Evolutionary conservation across 1,140 invertebrate species (phyloP).

Genomic region (Aporrectodea caliginosa): DNA sequence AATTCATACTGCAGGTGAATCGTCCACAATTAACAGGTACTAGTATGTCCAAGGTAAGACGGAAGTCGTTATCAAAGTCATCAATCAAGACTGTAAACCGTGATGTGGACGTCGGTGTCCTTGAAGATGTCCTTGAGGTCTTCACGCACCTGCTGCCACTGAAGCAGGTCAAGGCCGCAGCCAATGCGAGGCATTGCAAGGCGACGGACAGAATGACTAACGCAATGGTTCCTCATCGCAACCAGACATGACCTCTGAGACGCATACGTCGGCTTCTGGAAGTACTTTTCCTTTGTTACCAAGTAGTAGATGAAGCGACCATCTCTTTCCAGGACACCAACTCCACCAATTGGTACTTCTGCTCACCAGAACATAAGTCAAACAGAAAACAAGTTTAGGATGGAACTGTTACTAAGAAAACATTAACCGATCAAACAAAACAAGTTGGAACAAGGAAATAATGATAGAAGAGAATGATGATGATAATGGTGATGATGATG

Average conservation of each 20-base stretch:
- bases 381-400: no score
- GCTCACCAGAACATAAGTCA: no score
- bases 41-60: no score
- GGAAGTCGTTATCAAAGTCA: no score
- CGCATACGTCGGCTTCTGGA: conserved; percentile 52
- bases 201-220: conserved; percentile 53
- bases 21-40: no score
- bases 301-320: conserved; percentile 62
- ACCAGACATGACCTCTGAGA: conserved; percentile 43
- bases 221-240: conserved; percentile 45
- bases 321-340: conserved; percentile 58
- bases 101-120: conserved; percentile 42
- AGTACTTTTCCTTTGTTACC: conserved; percentile 53
- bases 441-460: no score
- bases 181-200: conserved; percentile 64
- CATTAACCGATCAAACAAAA: no score
- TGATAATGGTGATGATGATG: no score
- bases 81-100: conserved; percentile 37
- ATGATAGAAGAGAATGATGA: no score
- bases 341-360: conserved; percentile 57
- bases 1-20: no score
- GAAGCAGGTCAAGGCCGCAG: conserved; percentile 63
- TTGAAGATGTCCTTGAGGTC: conserved; percentile 59
- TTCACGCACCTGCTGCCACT: conserved; percentile 61
- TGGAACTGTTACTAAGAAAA: no score